Conservation (phyloP, 2,797 vertebrate species). For the Phylloscopus collybita region DNA sequence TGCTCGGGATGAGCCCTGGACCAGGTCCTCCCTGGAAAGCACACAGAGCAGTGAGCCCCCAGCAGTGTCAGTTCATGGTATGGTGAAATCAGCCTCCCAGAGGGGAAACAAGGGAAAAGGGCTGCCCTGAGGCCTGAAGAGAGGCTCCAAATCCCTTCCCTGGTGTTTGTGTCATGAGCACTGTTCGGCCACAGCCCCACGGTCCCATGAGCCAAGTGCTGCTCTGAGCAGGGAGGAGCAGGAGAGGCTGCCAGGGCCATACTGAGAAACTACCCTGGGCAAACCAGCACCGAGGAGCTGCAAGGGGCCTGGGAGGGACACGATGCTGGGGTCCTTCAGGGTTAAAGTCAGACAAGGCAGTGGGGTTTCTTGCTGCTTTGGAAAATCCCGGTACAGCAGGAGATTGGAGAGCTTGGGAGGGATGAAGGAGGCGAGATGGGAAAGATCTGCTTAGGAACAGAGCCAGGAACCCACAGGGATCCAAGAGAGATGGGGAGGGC, state of each 20-base stretch:
- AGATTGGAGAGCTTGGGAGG: background rate
- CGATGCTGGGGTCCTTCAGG: background rate
- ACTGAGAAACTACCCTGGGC: background rate
- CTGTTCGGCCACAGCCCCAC: rapidly evolving
- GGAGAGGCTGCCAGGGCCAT: background rate
- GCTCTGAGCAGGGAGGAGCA: background rate
- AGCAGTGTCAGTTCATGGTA: background rate
- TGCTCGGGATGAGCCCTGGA: background rate
- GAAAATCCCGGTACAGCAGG: background rate
- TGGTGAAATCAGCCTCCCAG: rapidly evolving
- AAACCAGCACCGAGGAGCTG: background rate
- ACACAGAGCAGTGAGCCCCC: rapidly evolving
- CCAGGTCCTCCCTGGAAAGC: background rate
- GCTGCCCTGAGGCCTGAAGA: background rate
- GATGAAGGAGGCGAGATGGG: background rate
- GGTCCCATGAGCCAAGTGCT: rapidly evolving
- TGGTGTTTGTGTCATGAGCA: rapidly evolving
- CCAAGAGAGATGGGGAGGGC: background rate
- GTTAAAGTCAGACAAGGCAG: background rate
- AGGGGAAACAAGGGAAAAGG: too few species aligned
- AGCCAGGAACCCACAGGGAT: background rate
- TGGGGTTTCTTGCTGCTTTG: background rate
- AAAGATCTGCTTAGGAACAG: background rate
- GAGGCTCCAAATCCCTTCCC: background rate
- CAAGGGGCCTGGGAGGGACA: background rate